Base-by-base conservation (phyloP, 2,888 invertebrate genomes). In the Stegophylla sp. region DNA sequence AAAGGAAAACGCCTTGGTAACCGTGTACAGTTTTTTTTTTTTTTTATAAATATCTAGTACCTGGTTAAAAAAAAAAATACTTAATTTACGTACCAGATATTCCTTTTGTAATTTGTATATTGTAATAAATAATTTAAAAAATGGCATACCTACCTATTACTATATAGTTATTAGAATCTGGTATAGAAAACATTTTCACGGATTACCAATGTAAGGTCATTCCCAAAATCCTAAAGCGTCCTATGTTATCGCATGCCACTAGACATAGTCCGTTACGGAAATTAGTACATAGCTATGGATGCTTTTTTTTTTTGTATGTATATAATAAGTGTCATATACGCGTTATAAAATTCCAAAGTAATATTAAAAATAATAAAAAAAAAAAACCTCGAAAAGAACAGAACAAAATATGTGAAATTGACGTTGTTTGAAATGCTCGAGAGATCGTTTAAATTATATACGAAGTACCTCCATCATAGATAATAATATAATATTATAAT, bases 331-430 rank as follows among this genome's bases (percentile, higher is more conserved):
- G 41, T 56, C 53, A 53, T 56, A 59, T n/a, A 73, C 72, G n/a
- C 26, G n/a, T 73, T 61, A 28, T 28, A 73, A 73, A 73, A 73
- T 73, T 61, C 59, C 45, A 26, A 26, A 3, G 23, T 43, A 73
- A 20, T 4, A 43, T 56, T 10, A 43, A 72, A 9, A 51, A 56
- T 56, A 20, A 23, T 10, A 56, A 34, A 43, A 12, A 41, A 69
- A 69, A 43, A 17, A 43, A 73, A 45, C 41, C 12, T 23, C 41
- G 13, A 34, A 56, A 41, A n/a, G 12, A 34, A 10, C 48, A 56
- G 23, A 53, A 43, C 43, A 43, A 53, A 1, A 56, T 20, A 73
- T 26, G 59, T 26, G 13, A 45, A 61, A 45, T 73, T n/a, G 26
- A n/a, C 9, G 59, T 43, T n/a, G 59, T 10, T 23, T 26, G n/a